These are phyloP conservation scores for Orycteropus afer DNA, from an alignment of 2,113 vertebrate genomes.

Conservation along the genomic window DNA sequence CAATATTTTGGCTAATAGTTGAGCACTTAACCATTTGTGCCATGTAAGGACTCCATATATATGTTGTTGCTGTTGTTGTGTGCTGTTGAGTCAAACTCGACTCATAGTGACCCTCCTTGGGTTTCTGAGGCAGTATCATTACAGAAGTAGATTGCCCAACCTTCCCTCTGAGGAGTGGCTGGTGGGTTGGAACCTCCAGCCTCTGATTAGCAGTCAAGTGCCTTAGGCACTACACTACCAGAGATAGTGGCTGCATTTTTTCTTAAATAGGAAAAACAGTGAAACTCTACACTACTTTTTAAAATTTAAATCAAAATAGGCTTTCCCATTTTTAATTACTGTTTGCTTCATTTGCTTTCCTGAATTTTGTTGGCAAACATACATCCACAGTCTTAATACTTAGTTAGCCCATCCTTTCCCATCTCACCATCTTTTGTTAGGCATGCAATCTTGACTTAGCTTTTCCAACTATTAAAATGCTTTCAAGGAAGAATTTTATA, in stretches of 20 bases:
- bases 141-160: no score
- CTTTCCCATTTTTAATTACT: neutral
- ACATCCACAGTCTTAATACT: neutral
- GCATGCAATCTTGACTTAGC: neutral
- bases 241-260: neutral
- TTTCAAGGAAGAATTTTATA: conserved; percentile 50
- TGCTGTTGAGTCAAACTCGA: no score
- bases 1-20: no score
- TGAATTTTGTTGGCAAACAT: neutral
- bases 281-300: neutral
- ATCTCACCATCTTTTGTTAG: neutral
- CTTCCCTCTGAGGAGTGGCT: neutral
- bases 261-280: neutral
- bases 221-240: no score
- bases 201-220: no score
- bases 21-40: no score
- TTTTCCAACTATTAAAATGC: neutral
- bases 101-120: no score
- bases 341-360: neutral
- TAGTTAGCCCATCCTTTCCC: neutral
- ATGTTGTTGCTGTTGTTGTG: no score
- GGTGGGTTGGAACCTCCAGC: neutral
- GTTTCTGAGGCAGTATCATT: no score
- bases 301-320: conserved; percentile 2
- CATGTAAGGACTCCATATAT: no score